Evolutionary conservation across 2,888 invertebrate species (phyloP).

Genomic region (Andrena bicolor): DNA sequence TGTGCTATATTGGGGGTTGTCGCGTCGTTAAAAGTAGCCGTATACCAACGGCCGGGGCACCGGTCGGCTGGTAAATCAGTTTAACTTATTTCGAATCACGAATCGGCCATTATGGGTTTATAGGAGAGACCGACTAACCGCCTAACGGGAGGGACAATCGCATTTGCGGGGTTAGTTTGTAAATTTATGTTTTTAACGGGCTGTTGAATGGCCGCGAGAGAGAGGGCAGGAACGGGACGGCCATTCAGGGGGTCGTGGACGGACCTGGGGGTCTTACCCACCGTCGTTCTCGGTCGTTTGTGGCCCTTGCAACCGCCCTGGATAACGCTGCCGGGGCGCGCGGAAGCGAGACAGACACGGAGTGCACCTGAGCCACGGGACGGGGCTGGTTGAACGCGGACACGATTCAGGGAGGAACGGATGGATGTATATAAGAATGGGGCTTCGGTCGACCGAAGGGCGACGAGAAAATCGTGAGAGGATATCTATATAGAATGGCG

Average conservation of each 20-base stretch:
- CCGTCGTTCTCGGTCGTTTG: constrained; percentile 43
- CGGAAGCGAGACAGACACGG: constrained; percentile 21
- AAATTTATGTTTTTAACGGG: constrained; percentile 79
- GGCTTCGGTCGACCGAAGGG: constrained; percentile 32
- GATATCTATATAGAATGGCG: constrained; percentile 74
- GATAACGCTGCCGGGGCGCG: constrained; percentile 50
- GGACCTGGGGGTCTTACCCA: constrained; percentile 27
- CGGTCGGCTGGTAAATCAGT: constrained; percentile 71
- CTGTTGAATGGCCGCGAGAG: constrained; percentile 30
- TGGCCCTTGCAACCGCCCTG: constrained; percentile 26
- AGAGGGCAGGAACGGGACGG: not conserved
- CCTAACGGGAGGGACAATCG: constrained; percentile 68
- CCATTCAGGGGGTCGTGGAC: constrained; percentile 28
- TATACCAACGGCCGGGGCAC: constrained; percentile 28
- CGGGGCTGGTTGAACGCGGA: constrained; percentile 41
- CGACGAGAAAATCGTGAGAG: constrained; percentile 72
- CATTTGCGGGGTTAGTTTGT: constrained; percentile 73
- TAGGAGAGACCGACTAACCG: constrained; percentile 63
- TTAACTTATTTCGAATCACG: constrained; percentile 82
- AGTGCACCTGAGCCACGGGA: constrained; percentile 56
- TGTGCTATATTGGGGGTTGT: constrained; percentile 51
- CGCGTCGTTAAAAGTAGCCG: constrained; percentile 50
- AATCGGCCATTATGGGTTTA: constrained; percentile 74
- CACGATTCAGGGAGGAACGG: constrained; percentile 31
- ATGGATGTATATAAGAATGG: constrained; percentile 45